phyloP scores from a whole-genome alignment of 1,140 invertebrate genomes.

The Aphelinus certus region DNA sequence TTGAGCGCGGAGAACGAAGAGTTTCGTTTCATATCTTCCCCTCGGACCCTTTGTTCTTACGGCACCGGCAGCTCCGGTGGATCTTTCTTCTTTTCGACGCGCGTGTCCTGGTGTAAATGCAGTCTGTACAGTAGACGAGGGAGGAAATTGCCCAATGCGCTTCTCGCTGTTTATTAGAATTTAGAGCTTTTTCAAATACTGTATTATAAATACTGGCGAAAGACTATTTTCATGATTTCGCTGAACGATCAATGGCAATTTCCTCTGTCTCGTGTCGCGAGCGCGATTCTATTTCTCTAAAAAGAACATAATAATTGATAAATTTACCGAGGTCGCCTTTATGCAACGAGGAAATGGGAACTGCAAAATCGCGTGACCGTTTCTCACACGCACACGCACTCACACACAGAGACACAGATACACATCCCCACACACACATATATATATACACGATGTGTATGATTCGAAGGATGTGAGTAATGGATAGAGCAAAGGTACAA shows the following conservation, averaged over 20 bases:
- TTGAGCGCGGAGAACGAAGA: slow-evolving; percentile 1
- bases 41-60: background rate
- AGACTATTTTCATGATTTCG: slow-evolving; percentile 17
- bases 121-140: too few species aligned
- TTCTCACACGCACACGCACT: slow-evolving; percentile 22
- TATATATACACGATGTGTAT: slow-evolving; percentile 15
- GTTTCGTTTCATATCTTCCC: background rate
- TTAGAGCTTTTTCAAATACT: background rate
- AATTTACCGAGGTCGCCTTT: slow-evolving; percentile 64
- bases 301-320: slow-evolving; percentile 17
- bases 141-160: too few species aligned
- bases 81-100: too few species aligned
- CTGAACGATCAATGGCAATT: slow-evolving; percentile 1
- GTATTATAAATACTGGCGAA: background rate
- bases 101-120: too few species aligned
- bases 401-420: too few species aligned
- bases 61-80: too few species aligned
- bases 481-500: slow-evolving; percentile 25
- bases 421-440: too few species aligned
- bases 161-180: too few species aligned
- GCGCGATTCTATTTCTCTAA: slow-evolving; percentile 59
- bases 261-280: background rate
- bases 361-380: slow-evolving; percentile 42
- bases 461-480: slow-evolving; percentile 32
- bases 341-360: slow-evolving; percentile 58